Conservation (phyloP, 2,797 vertebrate genomes). For the Spinus pinus region DNA sequence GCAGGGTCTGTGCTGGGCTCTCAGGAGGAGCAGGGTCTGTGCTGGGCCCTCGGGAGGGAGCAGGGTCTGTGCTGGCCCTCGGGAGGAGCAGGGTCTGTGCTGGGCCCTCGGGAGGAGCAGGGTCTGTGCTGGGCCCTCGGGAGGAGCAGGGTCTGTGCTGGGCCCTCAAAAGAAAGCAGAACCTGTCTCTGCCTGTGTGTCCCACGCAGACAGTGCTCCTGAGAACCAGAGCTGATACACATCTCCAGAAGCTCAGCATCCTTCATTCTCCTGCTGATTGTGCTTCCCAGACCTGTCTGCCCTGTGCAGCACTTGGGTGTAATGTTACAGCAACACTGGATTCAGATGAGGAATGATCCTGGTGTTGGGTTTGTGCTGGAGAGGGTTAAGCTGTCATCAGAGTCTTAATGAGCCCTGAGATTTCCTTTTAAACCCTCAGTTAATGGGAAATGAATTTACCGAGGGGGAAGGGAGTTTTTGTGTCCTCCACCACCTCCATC, state of each 20-base stretch:
- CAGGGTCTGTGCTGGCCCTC: no score
- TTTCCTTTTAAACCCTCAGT: background rate
- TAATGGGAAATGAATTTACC: background rate
- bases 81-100: no score
- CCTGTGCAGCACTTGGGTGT: accelerated
- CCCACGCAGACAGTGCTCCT: accelerated
- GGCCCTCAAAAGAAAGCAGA: accelerated
- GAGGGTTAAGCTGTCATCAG: background rate
- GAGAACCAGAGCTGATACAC: background rate
- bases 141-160: background rate
- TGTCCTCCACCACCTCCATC: background rate
- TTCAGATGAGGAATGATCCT: background rate
- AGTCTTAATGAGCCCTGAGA: background rate
- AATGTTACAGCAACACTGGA: background rate
- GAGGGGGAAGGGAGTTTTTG: background rate
- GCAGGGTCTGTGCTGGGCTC: no score
- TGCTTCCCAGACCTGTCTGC: background rate
- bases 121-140: background rate
- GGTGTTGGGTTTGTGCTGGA: background rate
- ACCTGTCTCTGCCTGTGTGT: accelerated
- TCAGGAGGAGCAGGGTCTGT: no score
- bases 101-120: background rate
- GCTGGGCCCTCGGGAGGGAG: no score
- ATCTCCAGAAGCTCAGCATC: background rate
- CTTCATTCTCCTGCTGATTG: accelerated